Evolutionary conservation across 2,113 vertebrate genomes (phyloP).

Genomic region (Numida meleagris): DNA sequence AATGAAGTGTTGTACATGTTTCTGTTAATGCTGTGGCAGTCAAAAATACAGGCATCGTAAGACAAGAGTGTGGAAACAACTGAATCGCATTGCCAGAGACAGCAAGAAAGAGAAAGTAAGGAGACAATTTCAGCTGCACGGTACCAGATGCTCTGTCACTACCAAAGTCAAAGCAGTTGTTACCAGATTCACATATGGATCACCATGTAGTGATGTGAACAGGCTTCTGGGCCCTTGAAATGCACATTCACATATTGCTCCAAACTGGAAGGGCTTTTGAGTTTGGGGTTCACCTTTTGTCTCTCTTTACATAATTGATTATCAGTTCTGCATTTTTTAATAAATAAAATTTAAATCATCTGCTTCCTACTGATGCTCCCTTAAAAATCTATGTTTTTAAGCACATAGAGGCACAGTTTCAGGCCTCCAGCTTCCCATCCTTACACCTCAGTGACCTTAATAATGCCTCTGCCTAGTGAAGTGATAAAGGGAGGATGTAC

Average conservation of each 20-base stretch:
- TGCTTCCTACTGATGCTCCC: conserved; percentile 5
- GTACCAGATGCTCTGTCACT: not conserved
- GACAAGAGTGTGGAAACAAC: conserved; percentile 14
- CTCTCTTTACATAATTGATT: conserved; percentile 15
- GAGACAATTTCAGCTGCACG: not conserved
- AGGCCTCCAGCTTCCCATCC: conserved; percentile 34
- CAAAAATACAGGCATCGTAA: not conserved
- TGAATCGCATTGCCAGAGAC: not conserved
- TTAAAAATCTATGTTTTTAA: not conserved
- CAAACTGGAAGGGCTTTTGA: not conserved
- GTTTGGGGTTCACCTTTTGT: not conserved
- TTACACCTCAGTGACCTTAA: conserved; percentile 60
- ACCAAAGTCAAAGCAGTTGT: conserved; percentile 1
- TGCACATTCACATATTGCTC: not conserved
- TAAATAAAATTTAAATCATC: not conserved
- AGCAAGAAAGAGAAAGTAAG: not conserved
- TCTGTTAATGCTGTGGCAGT: conserved; percentile 13
- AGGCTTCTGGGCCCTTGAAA: not conserved
- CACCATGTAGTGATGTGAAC: not conserved
- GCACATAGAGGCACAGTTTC: conserved; percentile 6
- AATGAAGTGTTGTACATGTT: conserved; percentile 1
- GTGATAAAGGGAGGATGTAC: conserved; percentile 45
- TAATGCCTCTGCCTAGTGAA: conserved; percentile 58
- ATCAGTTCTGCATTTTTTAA: not conserved
- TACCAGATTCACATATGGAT: not conserved